Evolutionary conservation across 2,113 vertebrate species (phyloP), one percentile per base, ranked within the genome.

Genomic region (Python bivittatus): DNA sequence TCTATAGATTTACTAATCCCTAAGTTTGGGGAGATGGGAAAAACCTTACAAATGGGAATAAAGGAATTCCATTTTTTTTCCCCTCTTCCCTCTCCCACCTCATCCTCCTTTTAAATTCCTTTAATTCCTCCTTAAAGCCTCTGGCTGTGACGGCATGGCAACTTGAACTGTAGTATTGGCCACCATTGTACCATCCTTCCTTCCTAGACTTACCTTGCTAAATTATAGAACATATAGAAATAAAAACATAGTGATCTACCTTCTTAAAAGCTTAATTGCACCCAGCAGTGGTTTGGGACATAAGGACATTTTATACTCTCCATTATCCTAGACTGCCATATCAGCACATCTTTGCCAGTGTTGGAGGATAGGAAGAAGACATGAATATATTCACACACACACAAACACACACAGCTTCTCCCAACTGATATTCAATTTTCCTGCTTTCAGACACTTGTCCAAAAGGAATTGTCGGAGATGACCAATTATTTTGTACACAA

Each of bases 401-500:
- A 68, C 61, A 64, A 9, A 12, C 61, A 68, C 64, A 72, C 13
- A 72, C 12, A 17, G 22, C 38, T 52, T 44, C 15, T 93, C 53
- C 38, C 48, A 68, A 56, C 33, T 72, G 88, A 64, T 12, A 22
- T 79, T 29, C 33, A 25, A 72, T 61, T 92, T 88, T 89, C 72
- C 68, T 60, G 56, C 64, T 88, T 84, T 4, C 27, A 60, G 89
- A 42, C 79, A 85, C 90, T 60, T 84, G 58, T 72, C 33, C 15
- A 44, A 3, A 44, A 57, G 79, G 48, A 90, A 11, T 29, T 90
- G 61, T 42, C 53, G 79, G 38, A 64, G 13, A 89, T 54, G 52
- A 57, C 38, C 87, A 88, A 48, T 88, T 85, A 93, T 83, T 93
- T 88, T 90, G 38, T 64, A 90, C 42, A 84, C 79, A 88, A 91